A percentile compares a stretch with the other conserved stretches of the same genome.
phyloP scores from a whole-genome alignment of 2,113 vertebrate genomes.

The Lophura nycthemera region DNA sequence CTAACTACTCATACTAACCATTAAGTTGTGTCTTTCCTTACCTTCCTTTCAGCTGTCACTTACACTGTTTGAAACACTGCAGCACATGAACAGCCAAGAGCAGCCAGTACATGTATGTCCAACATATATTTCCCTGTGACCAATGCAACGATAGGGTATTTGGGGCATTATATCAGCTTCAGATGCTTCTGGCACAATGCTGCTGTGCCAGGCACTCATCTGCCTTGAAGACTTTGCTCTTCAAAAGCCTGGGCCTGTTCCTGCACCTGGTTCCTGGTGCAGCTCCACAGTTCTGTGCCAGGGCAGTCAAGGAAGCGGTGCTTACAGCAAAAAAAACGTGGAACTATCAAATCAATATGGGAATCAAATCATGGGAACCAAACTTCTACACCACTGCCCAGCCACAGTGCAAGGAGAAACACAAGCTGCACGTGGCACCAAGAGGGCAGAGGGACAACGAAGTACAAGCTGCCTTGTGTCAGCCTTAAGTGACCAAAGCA shows the following conservation, averaged over 20 bases:
- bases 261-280: not conserved
- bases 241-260: not conserved
- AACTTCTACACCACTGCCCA: not conserved
- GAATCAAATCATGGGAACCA: not conserved
- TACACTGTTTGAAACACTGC: not conserved
- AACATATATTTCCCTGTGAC: not conserved
- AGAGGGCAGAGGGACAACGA: not conserved
- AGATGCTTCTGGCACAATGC: not conserved
- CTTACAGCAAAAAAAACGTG: not conserved
- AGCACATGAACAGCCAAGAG: fast-evolving
- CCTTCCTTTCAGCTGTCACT: not conserved
- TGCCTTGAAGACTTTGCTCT: not conserved
- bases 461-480: not conserved
- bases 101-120: not conserved
- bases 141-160: not conserved
- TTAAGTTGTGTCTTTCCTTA: not conserved
- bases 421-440: not conserved
- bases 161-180: not conserved
- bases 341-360: not conserved
- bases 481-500: not conserved
- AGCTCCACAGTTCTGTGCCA: not conserved
- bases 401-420: not conserved
- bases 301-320: not conserved
- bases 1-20: not conserved
- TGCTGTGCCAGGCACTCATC: not conserved